Conservation (phyloP, 2,888 invertebrate genomes). For the Griposia aprilina region DNA sequence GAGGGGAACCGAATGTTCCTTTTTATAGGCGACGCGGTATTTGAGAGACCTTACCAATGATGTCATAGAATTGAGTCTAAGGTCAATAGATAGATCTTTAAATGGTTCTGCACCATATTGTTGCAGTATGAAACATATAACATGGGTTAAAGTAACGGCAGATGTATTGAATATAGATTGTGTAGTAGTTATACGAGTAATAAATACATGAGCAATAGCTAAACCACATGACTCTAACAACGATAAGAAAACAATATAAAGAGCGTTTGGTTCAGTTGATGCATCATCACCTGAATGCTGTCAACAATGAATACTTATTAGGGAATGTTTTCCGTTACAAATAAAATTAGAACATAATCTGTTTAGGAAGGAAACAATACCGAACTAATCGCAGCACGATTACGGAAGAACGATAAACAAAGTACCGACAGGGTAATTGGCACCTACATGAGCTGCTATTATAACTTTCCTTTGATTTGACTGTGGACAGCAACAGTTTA, state of each 20-base stretch:
- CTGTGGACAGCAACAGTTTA: background rate
- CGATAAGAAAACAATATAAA: slow-evolving; percentile 18
- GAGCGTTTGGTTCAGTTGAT: background rate
- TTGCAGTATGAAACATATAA: background rate
- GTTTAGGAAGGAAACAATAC: slow-evolving; percentile 28
- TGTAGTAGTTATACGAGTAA: background rate
- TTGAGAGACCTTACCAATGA: slow-evolving; percentile 43
- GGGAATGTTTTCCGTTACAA: background rate
- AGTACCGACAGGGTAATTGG: slow-evolving; percentile 36
- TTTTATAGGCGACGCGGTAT: slow-evolving; percentile 47
- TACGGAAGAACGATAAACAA: slow-evolving; percentile 29
- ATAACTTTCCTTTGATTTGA: slow-evolving; percentile 32
- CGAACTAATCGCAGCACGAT: slow-evolving; percentile 14
- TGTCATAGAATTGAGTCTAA: slow-evolving; percentile 27
- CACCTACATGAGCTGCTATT: slow-evolving; percentile 1
- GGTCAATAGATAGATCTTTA: slow-evolving; percentile 23
- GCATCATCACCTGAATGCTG: background rate
- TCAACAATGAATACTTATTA: slow-evolving; percentile 15
- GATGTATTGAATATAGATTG: slow-evolving; percentile 7
- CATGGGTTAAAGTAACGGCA: background rate
- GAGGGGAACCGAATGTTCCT: slow-evolving; percentile 48
- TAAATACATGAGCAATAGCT: slow-evolving; percentile 26
- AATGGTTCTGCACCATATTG: background rate
- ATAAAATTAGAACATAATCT: slow-evolving; percentile 11
- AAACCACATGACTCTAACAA: slow-evolving; percentile 11